A percentile compares a stretch with the other conserved stretches of the same genome.
phyloP scores from a whole-genome alignment of 2,797 vertebrate genomes.

The Anguilla marmorata region DNA sequence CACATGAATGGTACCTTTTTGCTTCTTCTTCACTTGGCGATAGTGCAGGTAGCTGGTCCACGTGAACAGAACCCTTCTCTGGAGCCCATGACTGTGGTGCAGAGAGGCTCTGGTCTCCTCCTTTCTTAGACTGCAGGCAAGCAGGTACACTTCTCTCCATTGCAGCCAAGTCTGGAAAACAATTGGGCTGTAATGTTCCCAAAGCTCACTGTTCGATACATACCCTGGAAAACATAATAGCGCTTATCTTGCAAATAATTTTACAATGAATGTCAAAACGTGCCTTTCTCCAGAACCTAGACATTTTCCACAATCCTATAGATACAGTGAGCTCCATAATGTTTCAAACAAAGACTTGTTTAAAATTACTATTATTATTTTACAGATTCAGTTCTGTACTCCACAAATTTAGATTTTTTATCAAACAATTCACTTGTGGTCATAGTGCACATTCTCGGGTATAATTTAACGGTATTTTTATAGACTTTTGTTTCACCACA shows the following conservation, averaged over 20 bases:
- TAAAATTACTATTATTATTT: too few species aligned
- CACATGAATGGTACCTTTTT: constrained; percentile 56
- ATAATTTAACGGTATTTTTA: too few species aligned
- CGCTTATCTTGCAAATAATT: not conserved
- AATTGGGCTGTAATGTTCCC: not conserved
- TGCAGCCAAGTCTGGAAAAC: constrained; percentile 75
- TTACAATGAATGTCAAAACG: too few species aligned
- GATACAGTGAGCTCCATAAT: too few species aligned
- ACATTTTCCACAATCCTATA: too few species aligned
- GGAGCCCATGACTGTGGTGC: constrained; percentile 55
- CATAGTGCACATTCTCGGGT: too few species aligned
- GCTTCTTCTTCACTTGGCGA: constrained; percentile 63
- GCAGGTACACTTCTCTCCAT: constrained; percentile 71
- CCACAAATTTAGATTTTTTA: too few species aligned
- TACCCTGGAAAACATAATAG: not conserved
- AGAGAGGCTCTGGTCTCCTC: constrained; percentile 64
- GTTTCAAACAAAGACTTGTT: too few species aligned
- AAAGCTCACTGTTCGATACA: not conserved
- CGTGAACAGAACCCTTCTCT: constrained; percentile 62
- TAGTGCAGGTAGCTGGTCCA: constrained; percentile 71
- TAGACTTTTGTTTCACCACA: too few species aligned
- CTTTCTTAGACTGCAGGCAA: constrained; percentile 58
- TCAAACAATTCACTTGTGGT: too few species aligned
- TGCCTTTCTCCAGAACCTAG: too few species aligned
- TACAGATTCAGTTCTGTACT: too few species aligned